Base-by-base conservation (phyloP, 2,113 vertebrate species). In the Hyperoodon ampullatus region DNA sequence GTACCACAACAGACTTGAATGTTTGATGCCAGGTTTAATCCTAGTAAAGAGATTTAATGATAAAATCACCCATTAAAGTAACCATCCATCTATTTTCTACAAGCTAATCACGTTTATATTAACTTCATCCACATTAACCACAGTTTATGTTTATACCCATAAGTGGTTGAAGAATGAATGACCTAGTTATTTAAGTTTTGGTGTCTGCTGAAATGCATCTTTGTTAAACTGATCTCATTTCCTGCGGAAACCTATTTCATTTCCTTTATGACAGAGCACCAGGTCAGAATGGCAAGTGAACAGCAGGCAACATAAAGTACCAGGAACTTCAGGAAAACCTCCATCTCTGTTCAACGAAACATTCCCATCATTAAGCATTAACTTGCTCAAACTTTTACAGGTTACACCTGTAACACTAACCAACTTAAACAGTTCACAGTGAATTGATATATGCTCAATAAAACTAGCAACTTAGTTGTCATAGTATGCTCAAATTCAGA, bases 51-150 rank as follows among this genome's bases (percentile, higher is more conserved):
- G 44, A 82, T 30, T 83, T 58, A 84, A 60, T 85, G 61, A 55
- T 65, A 88, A 50, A 68, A 92, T 88, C 55, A 28, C 60, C 13
- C 26, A n/a, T 60, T 94, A 81, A 80, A 93, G 87, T 65, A 84
- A 72, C 74, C 23, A 74, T 15, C 80, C 74, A 53, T 74, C 53
- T 85, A 9, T 53, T 61, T 95, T 50, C 60, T 55, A 63, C 11
- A 53, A 91, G 35, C 26, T 44, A 93, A 85, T 42, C 35, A 35
- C 65, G 16, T 53, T 90, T 80, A n/a, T 23, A 44, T 81, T 44
- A 26, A 89, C 78, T 81, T 61, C 39, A 89, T 77, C 33, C 35
- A 60, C 39, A 71, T 77, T 53, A 61, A 53, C 28, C 24, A n/a
- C 24, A n/a, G 10, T 71, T 66, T 44, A 84, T 65, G 55, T 60